phyloP scores from a whole-genome alignment of 35 echinoderm and acorn worm genomes.

The Strongylocentrotus purpuratus region DNA sequence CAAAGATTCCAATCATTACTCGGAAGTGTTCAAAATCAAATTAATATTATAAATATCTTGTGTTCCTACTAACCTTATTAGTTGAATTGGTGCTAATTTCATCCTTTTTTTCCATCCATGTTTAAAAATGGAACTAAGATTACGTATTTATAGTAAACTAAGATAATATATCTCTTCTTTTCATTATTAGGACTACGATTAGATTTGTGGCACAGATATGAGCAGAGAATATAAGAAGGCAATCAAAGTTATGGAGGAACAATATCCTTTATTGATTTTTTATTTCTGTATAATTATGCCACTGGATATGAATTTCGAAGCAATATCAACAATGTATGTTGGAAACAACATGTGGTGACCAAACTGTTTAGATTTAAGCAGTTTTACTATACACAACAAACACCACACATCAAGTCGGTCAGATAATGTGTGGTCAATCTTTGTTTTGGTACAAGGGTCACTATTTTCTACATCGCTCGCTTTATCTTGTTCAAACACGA shows the following conservation, averaged over 20 bases:
- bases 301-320: neutral
- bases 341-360: neutral
- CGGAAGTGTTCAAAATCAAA: too few relatives aligned
- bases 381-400: neutral
- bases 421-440: neutral
- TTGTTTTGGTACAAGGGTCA: neutral
- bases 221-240: neutral
- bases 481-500: constrained; percentile 3
- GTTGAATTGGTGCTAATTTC: too few relatives aligned
- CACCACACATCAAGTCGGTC: neutral
- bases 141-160: too few relatives aligned
- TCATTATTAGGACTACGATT: neutral
- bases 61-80: too few relatives aligned
- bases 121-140: too few relatives aligned
- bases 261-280: neutral
- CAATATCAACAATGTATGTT: neutral
- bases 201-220: neutral
- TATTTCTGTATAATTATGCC: neutral
- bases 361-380: neutral
- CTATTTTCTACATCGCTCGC: neutral
- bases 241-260: neutral
- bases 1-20: too few relatives aligned
- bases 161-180: too few relatives aligned
- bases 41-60: too few relatives aligned
- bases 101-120: too few relatives aligned